phyloP scores from a whole-genome alignment of 1,140 invertebrate genomes.

The Drosophila kohkoa region DNA sequence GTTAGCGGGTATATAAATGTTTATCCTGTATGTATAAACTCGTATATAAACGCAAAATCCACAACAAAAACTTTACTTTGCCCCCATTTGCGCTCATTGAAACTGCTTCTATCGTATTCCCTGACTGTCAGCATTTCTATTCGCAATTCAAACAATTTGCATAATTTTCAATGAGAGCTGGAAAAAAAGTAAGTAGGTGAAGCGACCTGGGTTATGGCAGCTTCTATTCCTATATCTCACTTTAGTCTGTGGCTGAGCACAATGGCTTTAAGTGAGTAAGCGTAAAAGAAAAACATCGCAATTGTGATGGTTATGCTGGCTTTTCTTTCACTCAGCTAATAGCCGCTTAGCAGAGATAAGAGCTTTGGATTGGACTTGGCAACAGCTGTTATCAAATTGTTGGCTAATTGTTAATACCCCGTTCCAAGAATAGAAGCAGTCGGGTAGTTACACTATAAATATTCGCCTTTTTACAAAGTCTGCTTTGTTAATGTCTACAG shows the following conservation, averaged over 20 bases:
- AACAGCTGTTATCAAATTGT: slow-evolving; percentile 28
- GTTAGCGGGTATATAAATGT: too few relatives aligned
- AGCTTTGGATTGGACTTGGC: not conserved
- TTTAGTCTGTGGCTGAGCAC: not conserved
- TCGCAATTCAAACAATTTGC: slow-evolving; percentile 58
- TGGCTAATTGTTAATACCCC: slow-evolving; percentile 20
- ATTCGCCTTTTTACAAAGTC: too few relatives aligned
- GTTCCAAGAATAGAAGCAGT: not conserved
- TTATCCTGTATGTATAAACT: not conserved
- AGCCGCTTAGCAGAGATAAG: slow-evolving; percentile 2
- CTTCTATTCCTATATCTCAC: not conserved
- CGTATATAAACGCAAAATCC: not conserved
- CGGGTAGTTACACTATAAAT: too few relatives aligned
- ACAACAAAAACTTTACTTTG: slow-evolving; percentile 1
- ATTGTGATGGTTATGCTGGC: slow-evolving; percentile 16
- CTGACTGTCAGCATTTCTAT: slow-evolving; percentile 24
- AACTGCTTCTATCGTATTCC: slow-evolving; percentile 21
- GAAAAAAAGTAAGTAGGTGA: slow-evolving; percentile 26
- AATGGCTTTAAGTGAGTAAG: not conserved
- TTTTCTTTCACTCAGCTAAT: slow-evolving; percentile 8
- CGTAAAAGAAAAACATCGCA: slow-evolving; percentile 1
- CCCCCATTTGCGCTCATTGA: not conserved
- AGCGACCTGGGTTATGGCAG: slow-evolving; percentile 9
- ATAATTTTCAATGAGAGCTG: slow-evolving; percentile 65
- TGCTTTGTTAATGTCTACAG: not conserved